Percentiles rank a stretch among this genome's conserved stretches.
phyloP scores from a whole-genome alignment of 2,797 vertebrate genomes.

The Todus mexicanus region DNA sequence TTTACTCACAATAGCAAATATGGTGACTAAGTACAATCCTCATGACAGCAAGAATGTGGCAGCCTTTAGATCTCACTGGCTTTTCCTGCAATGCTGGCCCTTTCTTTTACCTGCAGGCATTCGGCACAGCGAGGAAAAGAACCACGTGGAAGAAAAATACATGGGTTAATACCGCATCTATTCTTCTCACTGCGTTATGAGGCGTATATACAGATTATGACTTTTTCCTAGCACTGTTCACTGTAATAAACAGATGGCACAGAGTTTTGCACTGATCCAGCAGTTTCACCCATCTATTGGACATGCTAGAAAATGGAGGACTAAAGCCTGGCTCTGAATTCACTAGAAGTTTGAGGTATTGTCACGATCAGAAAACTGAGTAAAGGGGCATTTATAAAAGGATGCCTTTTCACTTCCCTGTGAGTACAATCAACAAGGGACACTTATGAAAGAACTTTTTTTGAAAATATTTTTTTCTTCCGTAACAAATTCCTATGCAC shows the following conservation, averaged over 20 bases:
- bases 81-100: background rate
- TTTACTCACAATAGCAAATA: background rate
- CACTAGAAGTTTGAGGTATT: background rate
- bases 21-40: background rate
- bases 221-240: background rate
- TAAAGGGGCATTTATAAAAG: background rate
- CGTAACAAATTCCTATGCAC: background rate
- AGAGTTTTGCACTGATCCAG: background rate
- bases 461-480: background rate
- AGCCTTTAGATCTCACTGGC: background rate
- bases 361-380: background rate
- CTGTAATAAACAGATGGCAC: conserved; percentile 5
- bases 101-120: background rate
- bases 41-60: background rate
- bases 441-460: background rate
- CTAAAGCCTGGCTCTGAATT: background rate
- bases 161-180: background rate
- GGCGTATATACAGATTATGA: background rate
- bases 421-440: background rate
- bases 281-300: background rate
- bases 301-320: background rate
- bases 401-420: background rate
- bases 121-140: background rate
- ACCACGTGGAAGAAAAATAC: background rate
- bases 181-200: background rate